These are phyloP conservation scores for Linepithema humile DNA, from an alignment of 1,140 invertebrate genomes.

Conservation along the genomic window DNA sequence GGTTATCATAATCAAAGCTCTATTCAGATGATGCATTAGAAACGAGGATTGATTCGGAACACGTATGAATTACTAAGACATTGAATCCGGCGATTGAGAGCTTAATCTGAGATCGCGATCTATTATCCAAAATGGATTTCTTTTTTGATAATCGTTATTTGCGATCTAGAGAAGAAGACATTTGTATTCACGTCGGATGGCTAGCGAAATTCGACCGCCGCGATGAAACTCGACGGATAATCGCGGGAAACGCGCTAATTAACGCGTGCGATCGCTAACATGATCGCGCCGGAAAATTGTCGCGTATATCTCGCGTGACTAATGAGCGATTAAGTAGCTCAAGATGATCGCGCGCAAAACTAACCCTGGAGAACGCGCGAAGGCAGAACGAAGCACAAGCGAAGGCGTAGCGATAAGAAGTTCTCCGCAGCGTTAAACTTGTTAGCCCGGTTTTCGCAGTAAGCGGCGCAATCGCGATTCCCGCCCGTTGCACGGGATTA, in stretches of 20 bases:
- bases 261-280: slow-evolving; percentile 13
- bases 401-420: slow-evolving; percentile 51
- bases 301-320: slow-evolving; percentile 45
- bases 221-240: background rate
- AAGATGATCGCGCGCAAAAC: slow-evolving; percentile 45
- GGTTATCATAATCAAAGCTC: slow-evolving; percentile 13
- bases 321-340: slow-evolving; percentile 52
- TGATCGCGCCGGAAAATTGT: slow-evolving; percentile 40
- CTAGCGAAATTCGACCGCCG: background rate
- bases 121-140: background rate
- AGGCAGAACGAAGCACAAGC: slow-evolving; percentile 5
- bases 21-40: background rate
- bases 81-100: background rate
- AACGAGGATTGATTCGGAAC: background rate
- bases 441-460: slow-evolving; percentile 51
- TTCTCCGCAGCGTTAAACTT: slow-evolving; percentile 46
- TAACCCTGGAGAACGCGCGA: slow-evolving; percentile 14
- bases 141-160: background rate
- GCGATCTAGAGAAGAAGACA: background rate
- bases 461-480: slow-evolving; percentile 42
- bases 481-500: slow-evolving; percentile 43
- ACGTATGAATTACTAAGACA: background rate
- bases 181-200: background rate
- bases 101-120: background rate
- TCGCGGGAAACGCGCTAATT: slow-evolving; percentile 25